These are phyloP conservation scores for Gephyroberyx darwinii DNA, from an alignment of 2,797 vertebrate genomes.

Conservation along the genomic window DNA sequence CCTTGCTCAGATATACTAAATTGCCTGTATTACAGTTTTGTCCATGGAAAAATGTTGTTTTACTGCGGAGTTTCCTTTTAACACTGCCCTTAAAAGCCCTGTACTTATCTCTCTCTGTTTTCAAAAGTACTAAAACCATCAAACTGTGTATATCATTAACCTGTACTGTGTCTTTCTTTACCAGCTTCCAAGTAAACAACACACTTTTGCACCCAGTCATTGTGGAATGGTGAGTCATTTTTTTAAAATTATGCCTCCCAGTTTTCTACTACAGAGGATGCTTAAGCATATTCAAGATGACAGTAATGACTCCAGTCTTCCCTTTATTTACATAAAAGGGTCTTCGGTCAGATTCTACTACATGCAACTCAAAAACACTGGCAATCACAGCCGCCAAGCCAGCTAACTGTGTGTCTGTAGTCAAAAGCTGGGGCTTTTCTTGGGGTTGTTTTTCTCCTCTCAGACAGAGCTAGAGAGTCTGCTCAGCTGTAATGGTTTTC, in stretches of 20 bases:
- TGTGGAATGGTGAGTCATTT: slow-evolving; percentile 89
- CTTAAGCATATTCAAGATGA: not conserved
- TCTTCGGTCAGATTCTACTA: slow-evolving; percentile 19
- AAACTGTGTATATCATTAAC: not conserved
- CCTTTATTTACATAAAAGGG: not conserved
- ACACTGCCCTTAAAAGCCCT: not conserved
- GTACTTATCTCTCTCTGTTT: not conserved
- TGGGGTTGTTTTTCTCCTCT: slow-evolving; percentile 10
- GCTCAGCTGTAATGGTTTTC: slow-evolving; percentile 65
- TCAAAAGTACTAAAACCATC: not conserved
- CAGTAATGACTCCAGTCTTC: not conserved
- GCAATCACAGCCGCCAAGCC: slow-evolving; percentile 14
- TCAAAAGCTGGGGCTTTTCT: slow-evolving; percentile 34
- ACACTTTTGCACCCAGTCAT: slow-evolving; percentile 90
- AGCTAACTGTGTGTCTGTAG: slow-evolving; percentile 27
- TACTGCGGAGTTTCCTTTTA: not conserved
- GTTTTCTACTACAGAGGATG: not conserved
- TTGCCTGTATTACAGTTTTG: not conserved
- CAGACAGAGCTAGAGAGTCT: slow-evolving; percentile 34
- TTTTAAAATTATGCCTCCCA: not conserved
- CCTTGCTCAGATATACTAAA: not conserved
- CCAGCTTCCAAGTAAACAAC: slow-evolving; percentile 93
- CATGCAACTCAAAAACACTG: not conserved
- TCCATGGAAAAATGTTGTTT: not conserved
- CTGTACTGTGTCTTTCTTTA: not conserved